phyloP scores from a whole-genome alignment of 2,797 vertebrate species.

The Melanotaenia boesemani region DNA sequence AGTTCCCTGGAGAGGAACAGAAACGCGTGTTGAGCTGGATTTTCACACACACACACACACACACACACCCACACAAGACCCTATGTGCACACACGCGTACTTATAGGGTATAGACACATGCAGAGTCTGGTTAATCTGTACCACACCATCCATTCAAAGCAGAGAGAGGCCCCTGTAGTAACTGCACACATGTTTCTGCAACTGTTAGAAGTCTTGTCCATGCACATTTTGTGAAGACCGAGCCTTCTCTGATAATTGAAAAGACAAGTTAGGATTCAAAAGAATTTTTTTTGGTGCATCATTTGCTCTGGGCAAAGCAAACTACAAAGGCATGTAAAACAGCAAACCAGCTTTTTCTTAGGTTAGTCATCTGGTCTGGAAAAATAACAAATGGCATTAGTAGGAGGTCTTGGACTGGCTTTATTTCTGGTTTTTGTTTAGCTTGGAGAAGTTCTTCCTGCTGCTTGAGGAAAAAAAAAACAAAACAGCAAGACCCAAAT shows the following conservation, averaged over 20 bases:
- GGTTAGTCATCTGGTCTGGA: constrained; percentile 58
- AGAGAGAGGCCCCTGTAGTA: constrained; percentile 67
- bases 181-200: constrained; percentile 75
- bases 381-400: constrained; percentile 55
- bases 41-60: constrained; percentile 42
- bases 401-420: constrained; percentile 39
- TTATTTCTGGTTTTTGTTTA: constrained; percentile 52
- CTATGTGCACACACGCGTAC: constrained; percentile 26
- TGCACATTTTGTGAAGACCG: constrained; percentile 52
- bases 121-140: constrained; percentile 78
- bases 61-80: constrained; percentile 31
- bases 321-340: constrained; percentile 55
- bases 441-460: background rate
- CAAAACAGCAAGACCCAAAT: background rate
- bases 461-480: constrained; percentile 10
- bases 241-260: constrained; percentile 53
- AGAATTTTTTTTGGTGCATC: constrained; percentile 12
- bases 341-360: constrained; percentile 56
- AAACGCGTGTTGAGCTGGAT: constrained; percentile 75
- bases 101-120: constrained; percentile 53
- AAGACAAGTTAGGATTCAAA: constrained; percentile 49
- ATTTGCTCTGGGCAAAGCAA: constrained; percentile 32
- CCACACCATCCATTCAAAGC: constrained; percentile 72
- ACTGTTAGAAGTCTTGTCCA: constrained; percentile 55
- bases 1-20: constrained; percentile 73